Conservation (phyloP, 2,113 vertebrate genomes). For the Isichthys henryi region DNA sequence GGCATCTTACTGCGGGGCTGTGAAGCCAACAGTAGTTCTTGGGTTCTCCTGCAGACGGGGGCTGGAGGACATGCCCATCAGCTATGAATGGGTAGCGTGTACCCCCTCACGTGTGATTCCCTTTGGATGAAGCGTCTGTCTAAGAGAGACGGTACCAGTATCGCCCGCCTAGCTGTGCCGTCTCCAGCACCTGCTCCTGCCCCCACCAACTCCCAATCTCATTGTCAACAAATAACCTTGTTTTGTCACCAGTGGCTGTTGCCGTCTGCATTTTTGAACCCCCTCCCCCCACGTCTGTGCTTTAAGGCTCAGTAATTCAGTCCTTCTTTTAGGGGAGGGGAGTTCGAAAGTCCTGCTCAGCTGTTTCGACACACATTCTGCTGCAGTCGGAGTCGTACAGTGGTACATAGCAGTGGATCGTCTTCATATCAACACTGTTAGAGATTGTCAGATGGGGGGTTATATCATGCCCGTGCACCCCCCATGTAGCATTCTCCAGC, state of each 20-base stretch:
- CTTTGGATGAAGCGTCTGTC: not conserved
- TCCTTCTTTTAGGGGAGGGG: not conserved
- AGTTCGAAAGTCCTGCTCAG: not conserved
- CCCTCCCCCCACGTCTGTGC: not conserved
- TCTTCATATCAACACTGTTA: not conserved
- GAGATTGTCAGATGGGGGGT: not conserved
- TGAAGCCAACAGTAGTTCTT: not conserved
- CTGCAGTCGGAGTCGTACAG: not conserved
- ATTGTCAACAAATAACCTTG: not conserved
- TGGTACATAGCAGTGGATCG: not conserved
- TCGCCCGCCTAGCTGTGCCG: not conserved
- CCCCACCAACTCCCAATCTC: not conserved
- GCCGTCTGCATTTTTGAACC: not conserved
- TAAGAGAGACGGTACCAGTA: not conserved
- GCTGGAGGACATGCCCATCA: not conserved
- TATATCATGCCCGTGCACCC: not conserved
- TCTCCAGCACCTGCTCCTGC: not conserved
- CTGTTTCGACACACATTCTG: not conserved
- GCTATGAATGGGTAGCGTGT: not conserved
- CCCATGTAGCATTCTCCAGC: not conserved
- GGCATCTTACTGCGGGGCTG: not conserved
- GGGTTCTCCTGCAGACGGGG: not conserved
- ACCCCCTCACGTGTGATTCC: not conserved
- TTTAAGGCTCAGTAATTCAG: not conserved
- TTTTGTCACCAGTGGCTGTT: slow-evolving; percentile 8